These are phyloP conservation scores for Rhinichthys osculus DNA, from an alignment of 2,797 vertebrate species.

Conservation along the genomic window DNA sequence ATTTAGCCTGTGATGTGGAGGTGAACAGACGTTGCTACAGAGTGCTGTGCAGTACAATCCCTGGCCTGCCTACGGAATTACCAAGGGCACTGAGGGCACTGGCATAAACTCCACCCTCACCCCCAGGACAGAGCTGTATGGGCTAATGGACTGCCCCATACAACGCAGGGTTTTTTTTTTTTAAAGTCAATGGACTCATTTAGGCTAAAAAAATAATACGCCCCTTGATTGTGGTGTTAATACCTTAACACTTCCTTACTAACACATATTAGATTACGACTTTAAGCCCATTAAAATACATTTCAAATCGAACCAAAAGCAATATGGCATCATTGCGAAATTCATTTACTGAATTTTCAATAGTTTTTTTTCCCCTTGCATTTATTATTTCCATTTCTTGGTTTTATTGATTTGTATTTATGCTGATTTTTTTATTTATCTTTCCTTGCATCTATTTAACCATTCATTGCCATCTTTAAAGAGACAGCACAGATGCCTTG, in stretches of 20 bases:
- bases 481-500: background rate
- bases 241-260: background rate
- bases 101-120: slow-evolving; percentile 29
- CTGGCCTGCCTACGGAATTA: slow-evolving; percentile 73
- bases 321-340: background rate
- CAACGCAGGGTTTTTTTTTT: background rate
- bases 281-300: background rate
- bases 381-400: background rate
- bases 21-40: slow-evolving; percentile 75
- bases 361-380: too few relatives aligned
- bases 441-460: too few relatives aligned
- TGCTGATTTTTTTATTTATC: too few relatives aligned
- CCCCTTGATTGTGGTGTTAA: background rate
- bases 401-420: background rate
- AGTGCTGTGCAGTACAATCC: slow-evolving; percentile 80
- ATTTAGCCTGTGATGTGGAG: slow-evolving; percentile 80
- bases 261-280: background rate
- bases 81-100: slow-evolving; percentile 75
- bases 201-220: background rate
- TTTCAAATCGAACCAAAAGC: background rate
- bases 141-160: background rate
- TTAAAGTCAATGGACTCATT: background rate
- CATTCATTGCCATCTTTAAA: background rate
- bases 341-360: background rate
- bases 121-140: background rate